A percentile compares a stretch with the other conserved stretches of the same genome.
Evolutionary conservation across 1,140 invertebrate species (phyloP).

Genomic region (Drosophila tani): DNA sequence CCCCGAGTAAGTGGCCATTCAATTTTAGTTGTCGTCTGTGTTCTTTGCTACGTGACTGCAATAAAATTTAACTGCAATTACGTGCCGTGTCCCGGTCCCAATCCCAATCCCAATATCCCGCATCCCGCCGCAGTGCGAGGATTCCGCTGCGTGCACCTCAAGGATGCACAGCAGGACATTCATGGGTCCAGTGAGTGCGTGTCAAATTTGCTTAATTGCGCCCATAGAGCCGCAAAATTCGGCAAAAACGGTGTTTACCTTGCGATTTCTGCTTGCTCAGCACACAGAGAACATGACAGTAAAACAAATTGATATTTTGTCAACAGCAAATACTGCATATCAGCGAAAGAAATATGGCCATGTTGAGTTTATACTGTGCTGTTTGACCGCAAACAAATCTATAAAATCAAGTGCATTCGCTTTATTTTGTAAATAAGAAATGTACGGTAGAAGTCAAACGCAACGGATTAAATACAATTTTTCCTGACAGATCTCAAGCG

Average conservation of each 20-base stretch:
- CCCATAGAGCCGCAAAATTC: slow-evolving; percentile 28
- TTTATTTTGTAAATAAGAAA: slow-evolving; percentile 3
- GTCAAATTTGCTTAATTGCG: slow-evolving; percentile 47
- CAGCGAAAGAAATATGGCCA: slow-evolving; percentile 6
- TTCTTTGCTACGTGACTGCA: slow-evolving; percentile 70
- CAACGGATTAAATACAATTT: background rate
- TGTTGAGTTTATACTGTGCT: too few species aligned
- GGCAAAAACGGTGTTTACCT: slow-evolving; percentile 22
- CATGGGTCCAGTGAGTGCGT: slow-evolving; percentile 30
- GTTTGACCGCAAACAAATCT: slow-evolving; percentile 5
- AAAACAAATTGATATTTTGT: slow-evolving; percentile 10
- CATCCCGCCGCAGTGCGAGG: slow-evolving; percentile 16
- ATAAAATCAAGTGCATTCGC: background rate
- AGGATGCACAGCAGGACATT: slow-evolving; percentile 36
- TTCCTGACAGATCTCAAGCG: background rate
- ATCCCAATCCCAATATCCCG: slow-evolving; percentile 13
- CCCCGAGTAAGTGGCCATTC: slow-evolving; percentile 2
- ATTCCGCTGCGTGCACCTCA: slow-evolving; percentile 34
- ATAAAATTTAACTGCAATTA: slow-evolving; percentile 81
- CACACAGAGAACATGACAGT: slow-evolving; percentile 1
- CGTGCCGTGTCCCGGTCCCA: slow-evolving; percentile 52
- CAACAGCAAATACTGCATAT: slow-evolving; percentile 22
- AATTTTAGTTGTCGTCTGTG: slow-evolving; percentile 40
- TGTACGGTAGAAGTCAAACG: background rate
- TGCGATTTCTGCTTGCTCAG: slow-evolving; percentile 7